Evolutionary conservation across 2,888 invertebrate genomes (phyloP), one percentile per base, ranked within the genome.

Genomic region (Tetheella fluctuosa): DNA sequence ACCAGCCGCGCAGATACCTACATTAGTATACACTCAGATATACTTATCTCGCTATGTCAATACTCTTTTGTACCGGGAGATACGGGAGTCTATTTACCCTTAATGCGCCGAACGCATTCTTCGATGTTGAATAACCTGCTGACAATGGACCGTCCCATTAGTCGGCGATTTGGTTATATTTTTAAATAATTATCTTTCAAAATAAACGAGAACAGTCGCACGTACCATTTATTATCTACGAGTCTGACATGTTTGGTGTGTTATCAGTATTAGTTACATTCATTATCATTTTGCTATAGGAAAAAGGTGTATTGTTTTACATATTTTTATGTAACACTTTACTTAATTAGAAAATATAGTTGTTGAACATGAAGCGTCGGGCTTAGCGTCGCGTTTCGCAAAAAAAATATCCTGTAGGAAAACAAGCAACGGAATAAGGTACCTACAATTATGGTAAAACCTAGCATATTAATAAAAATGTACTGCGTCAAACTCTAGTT

Each of bases 41-140:
- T 73, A 86, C 86, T 91, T 92, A 92, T 92, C 91, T 88, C 73
- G 77, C 61, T 80, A 77, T 88, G 92, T 91, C 91, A 92, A 91
- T 92, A 92, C 88, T 89, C 92, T 90, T 91, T 92, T 93, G 92
- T 91, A 86, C 85, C 79, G 78, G 30, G 73, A 86, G 91, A 91
- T 91, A 92, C 84, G 88, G 86, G 81, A 89, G 87, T 83, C 89
- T 90, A 85, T 91, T 90, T 89, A 85, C 86, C 88, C 86, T 85
- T 90, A 91, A 91, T 90, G 90, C 82, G 81, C 73, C 81, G 80
- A 78, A 76, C 84, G 79, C 90, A 91, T 91, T 91, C 91, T 84
- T 86, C 77, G 65, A 74, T 83, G 83, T 82, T 88, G 86, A 90
- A 89, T 88, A 88, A 85, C 85, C 79, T 78, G 71, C 69, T 76